These are phyloP conservation scores for Prionailurus viverrinus DNA, from an alignment of 2,113 vertebrate genomes.

Conservation along the genomic window DNA sequence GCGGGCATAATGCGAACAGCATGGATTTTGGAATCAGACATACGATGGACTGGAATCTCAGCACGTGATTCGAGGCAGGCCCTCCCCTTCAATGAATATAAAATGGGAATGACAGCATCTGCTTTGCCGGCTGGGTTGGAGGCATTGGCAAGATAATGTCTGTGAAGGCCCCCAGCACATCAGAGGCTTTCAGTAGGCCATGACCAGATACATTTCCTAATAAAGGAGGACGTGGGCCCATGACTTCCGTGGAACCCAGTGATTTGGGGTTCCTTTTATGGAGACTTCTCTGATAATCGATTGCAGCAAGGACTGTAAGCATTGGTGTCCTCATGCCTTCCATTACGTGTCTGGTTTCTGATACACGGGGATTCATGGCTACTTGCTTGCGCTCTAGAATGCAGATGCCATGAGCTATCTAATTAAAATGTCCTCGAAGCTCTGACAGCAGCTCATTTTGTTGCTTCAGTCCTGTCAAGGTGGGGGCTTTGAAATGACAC, in stretches of 20 bases:
- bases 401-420: background rate
- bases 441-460: background rate
- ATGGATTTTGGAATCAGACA: background rate
- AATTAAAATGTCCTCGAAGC: conserved; percentile 38
- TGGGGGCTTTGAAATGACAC: conserved; percentile 56
- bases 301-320: accelerated
- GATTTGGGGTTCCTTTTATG: background rate
- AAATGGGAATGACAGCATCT: background rate
- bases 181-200: background rate
- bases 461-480: conserved; percentile 16
- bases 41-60: background rate
- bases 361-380: background rate
- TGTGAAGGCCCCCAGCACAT: accelerated
- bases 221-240: background rate
- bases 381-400: background rate
- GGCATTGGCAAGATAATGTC: background rate
- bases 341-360: background rate
- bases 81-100: background rate
- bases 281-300: background rate
- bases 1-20: background rate
- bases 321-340: background rate
- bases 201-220: background rate
- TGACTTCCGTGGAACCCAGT: background rate
- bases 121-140: background rate
- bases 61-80: background rate